Conservation (phyloP, 1,140 invertebrate genomes). For the Drosophila insularis region DNA sequence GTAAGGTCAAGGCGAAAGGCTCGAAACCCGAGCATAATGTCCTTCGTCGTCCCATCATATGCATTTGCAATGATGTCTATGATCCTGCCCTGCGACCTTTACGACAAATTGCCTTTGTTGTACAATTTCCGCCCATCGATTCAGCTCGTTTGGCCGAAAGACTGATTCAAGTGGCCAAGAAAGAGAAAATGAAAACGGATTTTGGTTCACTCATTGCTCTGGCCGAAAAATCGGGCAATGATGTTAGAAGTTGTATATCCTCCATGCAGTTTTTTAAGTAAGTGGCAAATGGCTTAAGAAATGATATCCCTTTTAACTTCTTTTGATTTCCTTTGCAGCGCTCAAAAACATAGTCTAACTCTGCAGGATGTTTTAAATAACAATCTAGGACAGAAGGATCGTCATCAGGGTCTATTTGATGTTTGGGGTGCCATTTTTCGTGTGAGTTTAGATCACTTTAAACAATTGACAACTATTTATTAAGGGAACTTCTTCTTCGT, state of each 20-base stretch:
- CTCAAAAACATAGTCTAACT: conserved; percentile 83
- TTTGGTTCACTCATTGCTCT: conserved; percentile 87
- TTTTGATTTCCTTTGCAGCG: conserved; percentile 31
- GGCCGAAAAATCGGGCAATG: conserved; percentile 91
- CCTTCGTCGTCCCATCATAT: conserved; percentile 93
- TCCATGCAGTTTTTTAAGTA: conserved; percentile 90
- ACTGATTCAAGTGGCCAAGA: conserved; percentile 87
- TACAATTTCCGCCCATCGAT: conserved; percentile 88
- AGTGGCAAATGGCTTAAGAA: not conserved
- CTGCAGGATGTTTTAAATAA: conserved; percentile 87
- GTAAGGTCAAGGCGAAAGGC: conserved; percentile 85
- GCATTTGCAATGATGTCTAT: conserved; percentile 98
- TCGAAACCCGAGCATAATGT: conserved; percentile 83
- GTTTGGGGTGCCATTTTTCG: conserved; percentile 93
- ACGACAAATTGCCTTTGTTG: conserved; percentile 88
- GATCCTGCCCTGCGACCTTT: conserved; percentile 90
- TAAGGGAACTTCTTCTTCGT: not conserved
- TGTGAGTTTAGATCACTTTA: conserved; percentile 70
- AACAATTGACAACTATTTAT: not conserved
- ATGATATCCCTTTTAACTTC: conserved; percentile 5
- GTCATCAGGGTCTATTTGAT: conserved; percentile 92
- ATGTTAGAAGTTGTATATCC: conserved; percentile 94
- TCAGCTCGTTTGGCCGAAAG: conserved; percentile 85
- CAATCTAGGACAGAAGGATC: conserved; percentile 93
- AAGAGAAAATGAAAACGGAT: conserved; percentile 89